A percentile compares a stretch with the other conserved stretches of the same genome.
phyloP scores from a whole-genome alignment of 2,888 invertebrate genomes.

The Athalia cordata region DNA sequence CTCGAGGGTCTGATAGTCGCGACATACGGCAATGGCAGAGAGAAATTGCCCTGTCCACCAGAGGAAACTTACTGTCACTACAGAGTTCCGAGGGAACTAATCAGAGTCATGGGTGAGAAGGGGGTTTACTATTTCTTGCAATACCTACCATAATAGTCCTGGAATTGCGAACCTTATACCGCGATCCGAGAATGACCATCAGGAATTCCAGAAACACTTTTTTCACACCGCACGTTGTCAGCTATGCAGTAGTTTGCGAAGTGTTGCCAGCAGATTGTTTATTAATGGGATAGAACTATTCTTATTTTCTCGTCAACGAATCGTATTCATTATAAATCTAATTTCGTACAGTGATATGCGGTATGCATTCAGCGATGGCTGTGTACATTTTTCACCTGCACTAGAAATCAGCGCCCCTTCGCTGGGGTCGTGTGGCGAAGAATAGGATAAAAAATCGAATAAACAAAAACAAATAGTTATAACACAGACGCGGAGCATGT shows the following conservation, averaged over 20 bases:
- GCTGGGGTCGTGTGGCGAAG: too few relatives aligned
- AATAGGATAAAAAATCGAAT: too few relatives aligned
- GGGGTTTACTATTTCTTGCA: not conserved
- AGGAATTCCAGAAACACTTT: too few relatives aligned
- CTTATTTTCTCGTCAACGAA: not conserved
- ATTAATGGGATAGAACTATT: not conserved
- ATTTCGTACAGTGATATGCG: too few relatives aligned
- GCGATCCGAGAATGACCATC: too few relatives aligned
- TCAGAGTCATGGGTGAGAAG: conserved; percentile 80
- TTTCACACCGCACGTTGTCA: too few relatives aligned
- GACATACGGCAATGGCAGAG: conserved; percentile 86
- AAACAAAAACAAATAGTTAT: too few relatives aligned
- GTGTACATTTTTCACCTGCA: too few relatives aligned
- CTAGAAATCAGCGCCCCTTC: too few relatives aligned
- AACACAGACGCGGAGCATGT: not conserved
- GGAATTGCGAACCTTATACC: too few relatives aligned
- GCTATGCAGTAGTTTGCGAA: not conserved
- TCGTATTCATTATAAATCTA: too few relatives aligned
- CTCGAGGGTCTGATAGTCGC: conserved; percentile 88
- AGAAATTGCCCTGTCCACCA: conserved; percentile 84
- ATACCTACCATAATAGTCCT: not conserved
- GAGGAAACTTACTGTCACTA: conserved; percentile 85
- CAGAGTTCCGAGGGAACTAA: conserved; percentile 83
- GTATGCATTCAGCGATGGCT: too few relatives aligned
- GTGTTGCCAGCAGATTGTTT: not conserved